Base-by-base conservation (phyloP, 2,888 invertebrate species). In the Apoda limacodes region DNA sequence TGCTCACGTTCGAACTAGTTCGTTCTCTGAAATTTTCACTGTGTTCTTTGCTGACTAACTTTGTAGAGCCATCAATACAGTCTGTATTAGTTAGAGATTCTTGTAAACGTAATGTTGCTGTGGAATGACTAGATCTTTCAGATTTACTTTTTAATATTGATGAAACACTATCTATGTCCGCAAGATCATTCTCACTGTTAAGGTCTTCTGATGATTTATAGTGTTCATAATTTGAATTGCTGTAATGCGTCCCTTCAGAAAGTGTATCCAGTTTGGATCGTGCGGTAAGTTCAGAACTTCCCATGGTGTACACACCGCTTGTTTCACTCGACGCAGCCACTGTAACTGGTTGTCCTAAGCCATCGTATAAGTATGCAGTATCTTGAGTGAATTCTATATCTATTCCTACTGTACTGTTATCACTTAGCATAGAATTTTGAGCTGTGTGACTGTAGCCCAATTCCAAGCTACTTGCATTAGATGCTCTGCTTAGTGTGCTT, bases 391-490 rank as follows among this genome's bases (percentile, higher is more conserved):
- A 85, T 48, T 88, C 88, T 20, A 85, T 75, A 46, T 88, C 87
- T 42, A 86, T 83, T 43, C 85, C 88, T 32, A 86, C 87, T 29
- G 83, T 84, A 33, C 85, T 84, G 9, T 87, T 85, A 50, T 92
- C 92, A 52, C 88, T 89, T 25, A 92, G 68, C 37, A 89, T 84
- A 2, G 92, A 92, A 57, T 93, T 93, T 65, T 93, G 92, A 11
- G 93, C 92, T 2, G 93, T 93, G 57, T 93, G 93, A 48, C 92
- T 92, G 55, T 88, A 93, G 28, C 92, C 92, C 37, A 93, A 71
- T 69, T 93, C 93, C 51, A 93, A 74, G 55, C 92, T 92, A 45
- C 92, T 92, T 28, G 88, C 88, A 22, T 91, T 90, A 13, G 91
- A 91, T 38, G 88, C 83, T 50, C 89, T 82, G 45, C 89, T 84